These are phyloP conservation scores for Metopolophium dirhodum DNA, from an alignment of 1,140 invertebrate species.

Conservation along the genomic window DNA sequence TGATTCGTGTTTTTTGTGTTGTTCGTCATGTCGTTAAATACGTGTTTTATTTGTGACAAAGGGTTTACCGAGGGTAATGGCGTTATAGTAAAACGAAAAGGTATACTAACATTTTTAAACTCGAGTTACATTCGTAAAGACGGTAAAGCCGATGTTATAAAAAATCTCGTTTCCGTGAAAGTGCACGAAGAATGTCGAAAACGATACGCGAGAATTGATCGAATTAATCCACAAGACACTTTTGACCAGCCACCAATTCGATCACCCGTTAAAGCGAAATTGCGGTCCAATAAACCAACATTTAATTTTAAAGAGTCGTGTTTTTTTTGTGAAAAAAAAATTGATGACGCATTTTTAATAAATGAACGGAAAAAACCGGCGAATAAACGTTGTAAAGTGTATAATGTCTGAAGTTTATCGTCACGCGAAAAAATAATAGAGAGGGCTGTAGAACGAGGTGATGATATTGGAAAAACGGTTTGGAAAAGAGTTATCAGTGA, in stretches of 20 bases:
- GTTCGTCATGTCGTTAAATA: background rate
- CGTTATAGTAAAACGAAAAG: background rate
- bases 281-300: background rate
- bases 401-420: background rate
- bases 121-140: constrained; percentile 13
- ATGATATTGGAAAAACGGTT: background rate
- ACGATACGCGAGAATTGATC: constrained; percentile 12
- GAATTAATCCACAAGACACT: background rate
- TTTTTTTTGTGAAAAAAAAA: background rate
- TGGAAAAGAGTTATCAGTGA: background rate
- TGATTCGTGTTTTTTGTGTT: background rate
- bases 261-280: background rate
- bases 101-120: background rate
- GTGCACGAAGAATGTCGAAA: background rate
- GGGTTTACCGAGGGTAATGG: background rate
- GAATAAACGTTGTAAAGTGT: background rate
- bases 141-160: background rate
- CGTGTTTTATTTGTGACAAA: background rate
- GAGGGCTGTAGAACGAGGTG: background rate
- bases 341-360: constrained; percentile 13
- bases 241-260: background rate
- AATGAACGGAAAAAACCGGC: constrained; percentile 34
- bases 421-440: background rate
- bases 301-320: constrained; percentile 25
- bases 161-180: background rate